A percentile compares a stretch with the other conserved stretches of the same genome.
These are phyloP conservation scores for Ligdia adustata DNA, from an alignment of 2,888 invertebrate species.

Conservation along the genomic window DNA sequence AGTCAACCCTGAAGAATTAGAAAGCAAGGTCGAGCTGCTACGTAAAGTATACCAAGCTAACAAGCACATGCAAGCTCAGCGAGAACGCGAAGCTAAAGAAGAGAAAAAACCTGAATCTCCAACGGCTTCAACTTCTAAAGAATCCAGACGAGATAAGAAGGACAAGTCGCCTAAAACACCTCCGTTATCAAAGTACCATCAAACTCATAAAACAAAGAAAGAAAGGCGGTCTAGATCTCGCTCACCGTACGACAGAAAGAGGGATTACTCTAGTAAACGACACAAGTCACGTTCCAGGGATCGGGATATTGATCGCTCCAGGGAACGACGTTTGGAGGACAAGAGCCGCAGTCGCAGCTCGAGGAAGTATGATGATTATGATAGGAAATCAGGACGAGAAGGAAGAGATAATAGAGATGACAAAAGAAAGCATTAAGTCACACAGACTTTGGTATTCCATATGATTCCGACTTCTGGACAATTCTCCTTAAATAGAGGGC, in stretches of 20 bases:
- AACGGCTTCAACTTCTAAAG: constrained; percentile 75
- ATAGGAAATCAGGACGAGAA: constrained; percentile 72
- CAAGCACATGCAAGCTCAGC: constrained; percentile 69
- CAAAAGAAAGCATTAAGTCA: constrained; percentile 37
- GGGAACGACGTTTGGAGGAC: constrained; percentile 71
- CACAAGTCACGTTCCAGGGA: constrained; percentile 77
- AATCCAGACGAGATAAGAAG: constrained; percentile 71
- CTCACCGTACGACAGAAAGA: constrained; percentile 77
- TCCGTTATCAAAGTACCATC: constrained; percentile 76
- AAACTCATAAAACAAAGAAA: constrained; percentile 69
- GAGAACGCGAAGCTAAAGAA: constrained; percentile 68
- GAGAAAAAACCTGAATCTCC: constrained; percentile 75
- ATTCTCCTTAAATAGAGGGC: no score
- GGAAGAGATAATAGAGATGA: constrained; percentile 70
- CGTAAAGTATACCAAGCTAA: constrained; percentile 76
- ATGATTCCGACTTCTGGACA: no score
- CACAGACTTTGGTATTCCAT: no score
- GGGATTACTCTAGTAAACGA: constrained; percentile 74
- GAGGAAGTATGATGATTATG: constrained; percentile 79
- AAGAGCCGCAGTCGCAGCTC: constrained; percentile 62
- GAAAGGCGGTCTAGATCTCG: constrained; percentile 75
- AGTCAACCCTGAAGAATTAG: constrained; percentile 84
- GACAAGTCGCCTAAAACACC: constrained; percentile 80
- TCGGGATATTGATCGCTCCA: constrained; percentile 66
- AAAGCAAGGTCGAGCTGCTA: constrained; percentile 68